These are phyloP conservation scores for Drosophila cardini DNA, from an alignment of 1,140 invertebrate genomes.

Conservation along the genomic window DNA sequence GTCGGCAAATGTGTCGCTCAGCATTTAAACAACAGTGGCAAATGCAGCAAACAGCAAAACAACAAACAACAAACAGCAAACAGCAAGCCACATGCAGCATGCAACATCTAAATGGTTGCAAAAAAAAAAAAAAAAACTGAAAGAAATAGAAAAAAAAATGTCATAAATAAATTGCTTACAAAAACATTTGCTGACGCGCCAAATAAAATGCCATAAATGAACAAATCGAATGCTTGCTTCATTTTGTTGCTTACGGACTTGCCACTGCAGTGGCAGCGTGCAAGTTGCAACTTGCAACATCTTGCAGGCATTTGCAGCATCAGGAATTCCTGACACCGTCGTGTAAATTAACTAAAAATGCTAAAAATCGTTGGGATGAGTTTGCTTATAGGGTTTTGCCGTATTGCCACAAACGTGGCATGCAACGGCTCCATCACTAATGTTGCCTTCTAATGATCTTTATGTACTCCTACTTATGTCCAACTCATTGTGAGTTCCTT, in stretches of 20 bases:
- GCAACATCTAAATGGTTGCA: slow-evolving; percentile 48
- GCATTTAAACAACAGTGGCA: slow-evolving; percentile 53
- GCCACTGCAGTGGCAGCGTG: too few species aligned
- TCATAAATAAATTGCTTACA: slow-evolving; percentile 84
- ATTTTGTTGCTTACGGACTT: slow-evolving; percentile 64
- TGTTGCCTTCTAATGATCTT: slow-evolving; percentile 38
- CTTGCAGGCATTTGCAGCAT: slow-evolving; percentile 11
- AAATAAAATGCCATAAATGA: slow-evolving; percentile 84
- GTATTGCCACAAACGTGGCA: slow-evolving; percentile 35
- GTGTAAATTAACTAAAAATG: slow-evolving; percentile 84
- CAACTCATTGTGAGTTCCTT: slow-evolving; percentile 14
- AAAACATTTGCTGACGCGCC: slow-evolving; percentile 84
- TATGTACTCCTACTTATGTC: slow-evolving; percentile 11
- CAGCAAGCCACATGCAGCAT: slow-evolving; percentile 28
- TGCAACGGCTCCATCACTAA: slow-evolving; percentile 3
- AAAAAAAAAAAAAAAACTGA: slow-evolving; percentile 77
- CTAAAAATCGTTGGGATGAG: slow-evolving; percentile 81
- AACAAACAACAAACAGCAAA: slow-evolving; percentile 11
- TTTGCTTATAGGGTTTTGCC: slow-evolving; percentile 78
- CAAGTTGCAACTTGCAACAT: slow-evolving; percentile 28
- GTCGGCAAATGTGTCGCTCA: slow-evolving; percentile 61
- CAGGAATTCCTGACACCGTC: slow-evolving; percentile 57
- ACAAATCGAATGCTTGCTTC: slow-evolving; percentile 68
- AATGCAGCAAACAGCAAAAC: slow-evolving; percentile 13
- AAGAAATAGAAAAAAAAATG: slow-evolving; percentile 83